A percentile compares a stretch with the other conserved stretches of the same genome.
Conservation (phyloP, 2,113 vertebrate genomes). For the Microtus oregoni region DNA sequence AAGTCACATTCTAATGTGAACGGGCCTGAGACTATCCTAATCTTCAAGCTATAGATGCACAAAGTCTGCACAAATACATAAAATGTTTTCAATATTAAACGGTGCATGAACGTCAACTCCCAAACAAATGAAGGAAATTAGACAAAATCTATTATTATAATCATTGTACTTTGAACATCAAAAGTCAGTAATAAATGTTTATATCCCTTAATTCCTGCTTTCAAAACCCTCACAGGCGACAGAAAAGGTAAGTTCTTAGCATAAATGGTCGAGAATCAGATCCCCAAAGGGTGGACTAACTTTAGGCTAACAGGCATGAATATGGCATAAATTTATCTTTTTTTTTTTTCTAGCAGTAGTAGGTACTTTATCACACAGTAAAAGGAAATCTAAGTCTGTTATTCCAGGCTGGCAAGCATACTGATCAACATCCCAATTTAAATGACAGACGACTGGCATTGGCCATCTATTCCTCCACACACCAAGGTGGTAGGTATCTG, state of each 20-base stretch:
- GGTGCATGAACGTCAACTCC: conserved; percentile 30
- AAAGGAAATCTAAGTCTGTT: conserved; percentile 49
- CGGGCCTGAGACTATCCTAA: background rate
- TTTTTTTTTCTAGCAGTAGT: background rate
- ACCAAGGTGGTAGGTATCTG: background rate
- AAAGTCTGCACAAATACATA: conserved; percentile 35
- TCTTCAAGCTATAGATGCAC: background rate
- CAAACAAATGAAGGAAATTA: conserved; percentile 47
- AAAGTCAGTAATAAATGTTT: conserved; percentile 16
- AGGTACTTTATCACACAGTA: conserved; percentile 26
- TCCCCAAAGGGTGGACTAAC: background rate
- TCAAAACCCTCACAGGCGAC: conserved; percentile 6
- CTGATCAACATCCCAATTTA: background rate
- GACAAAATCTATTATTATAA: conserved; percentile 23
- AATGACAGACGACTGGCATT: background rate
- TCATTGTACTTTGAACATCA: conserved; percentile 26
- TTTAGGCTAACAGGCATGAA: background rate
- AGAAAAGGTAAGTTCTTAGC: conserved; percentile 6
- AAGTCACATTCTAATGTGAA: conserved; percentile 30
- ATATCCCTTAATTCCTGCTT: background rate
- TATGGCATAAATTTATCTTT: background rate
- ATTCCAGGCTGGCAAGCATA: background rate
- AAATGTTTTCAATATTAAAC: conserved; percentile 45
- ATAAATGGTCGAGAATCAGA: conserved; percentile 31
- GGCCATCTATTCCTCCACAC: background rate